Base-by-base conservation (phyloP, 1,140 invertebrate genomes). In the Arion vulgaris region DNA sequence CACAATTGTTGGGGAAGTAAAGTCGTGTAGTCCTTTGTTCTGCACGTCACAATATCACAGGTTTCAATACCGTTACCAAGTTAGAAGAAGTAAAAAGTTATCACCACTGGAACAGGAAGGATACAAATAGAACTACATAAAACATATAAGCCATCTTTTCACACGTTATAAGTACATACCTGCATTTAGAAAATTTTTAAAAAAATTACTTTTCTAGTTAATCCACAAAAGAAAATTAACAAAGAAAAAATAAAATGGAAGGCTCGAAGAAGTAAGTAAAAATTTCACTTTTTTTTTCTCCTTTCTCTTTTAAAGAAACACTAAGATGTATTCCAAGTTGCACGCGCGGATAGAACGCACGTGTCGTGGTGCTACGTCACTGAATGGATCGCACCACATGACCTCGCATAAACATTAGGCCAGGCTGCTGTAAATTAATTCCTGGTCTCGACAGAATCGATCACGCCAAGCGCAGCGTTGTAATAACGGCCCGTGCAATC, bases 381-480 rank as follows among this genome's bases (percentile, higher is more conserved):
- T 84, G 85, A 85, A 76, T 83, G 83, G 81, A 81, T 57, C 82
- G 71, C 69, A 79, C 85, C 73, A 77, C 78, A 62, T 83, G 83
- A 84, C 74, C 85, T 82, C 83, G 73, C 85, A 84, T 86, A 86
- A 86, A 84, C 83, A 84, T 84, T 76, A 81, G 85, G 80, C 75
- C 57, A 77, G 83, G 71, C 66, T 36, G 36, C 51, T 75, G 85
- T 82, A 86, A 86, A 86, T 84, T 86, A 83, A 84, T 86, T 66
- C 82, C 39, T 69, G 71, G 82, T 69, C 80, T 74, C 78, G 28
- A 41, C 81, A 86, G 66, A 86, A 86, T 86, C 80, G 81, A 84
- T 74, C n/a, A 28, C 57, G 74, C 80, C 80, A 74, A 79, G 71
- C 80, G 41, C 39, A 34, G 45, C 32, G 80, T 26, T 81, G 80